Conservation (phyloP, 1,140 invertebrate species). For the Chironomus striatipennis region DNA sequence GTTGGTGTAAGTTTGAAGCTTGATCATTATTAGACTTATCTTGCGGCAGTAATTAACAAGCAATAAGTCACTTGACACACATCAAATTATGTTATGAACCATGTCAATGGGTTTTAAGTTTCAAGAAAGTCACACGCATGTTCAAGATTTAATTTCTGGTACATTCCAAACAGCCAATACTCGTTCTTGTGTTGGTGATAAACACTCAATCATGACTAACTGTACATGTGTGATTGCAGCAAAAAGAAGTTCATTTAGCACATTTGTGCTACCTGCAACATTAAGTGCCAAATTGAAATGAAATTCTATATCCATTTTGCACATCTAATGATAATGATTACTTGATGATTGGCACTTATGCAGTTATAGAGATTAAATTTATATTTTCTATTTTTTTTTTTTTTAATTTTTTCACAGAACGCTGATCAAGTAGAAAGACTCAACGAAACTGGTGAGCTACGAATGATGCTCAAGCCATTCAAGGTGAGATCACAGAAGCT, state of each 20-base stretch:
- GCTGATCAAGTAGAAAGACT: constrained; percentile 78
- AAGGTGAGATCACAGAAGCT: constrained; percentile 63
- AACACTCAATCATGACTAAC: too few relatives aligned
- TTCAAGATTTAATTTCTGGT: too few relatives aligned
- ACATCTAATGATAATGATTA: too few relatives aligned
- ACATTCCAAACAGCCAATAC: too few relatives aligned
- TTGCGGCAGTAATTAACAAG: neutral
- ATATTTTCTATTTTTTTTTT: constrained; percentile 25
- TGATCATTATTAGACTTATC: neutral
- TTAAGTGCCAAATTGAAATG: too few relatives aligned
- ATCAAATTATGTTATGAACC: neutral
- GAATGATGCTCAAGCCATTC: constrained; percentile 79
- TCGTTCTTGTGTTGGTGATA: too few relatives aligned
- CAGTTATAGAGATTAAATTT: neutral
- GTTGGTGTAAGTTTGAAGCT: constrained; percentile 66
- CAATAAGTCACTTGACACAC: neutral
- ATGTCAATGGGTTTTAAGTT: too few relatives aligned
- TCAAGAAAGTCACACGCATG: too few relatives aligned
- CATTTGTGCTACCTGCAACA: neutral
- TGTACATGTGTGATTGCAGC: too few relatives aligned
- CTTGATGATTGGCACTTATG: too few relatives aligned
- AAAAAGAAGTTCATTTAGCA: neutral
- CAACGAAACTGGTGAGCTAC: constrained; percentile 84
- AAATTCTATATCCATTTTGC: too few relatives aligned
- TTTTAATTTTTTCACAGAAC: constrained; percentile 57